These are phyloP conservation scores for Mesocentrotus franciscanus DNA, from an alignment of 53 echinoderm and acorn worm species.

Conservation along the genomic window DNA sequence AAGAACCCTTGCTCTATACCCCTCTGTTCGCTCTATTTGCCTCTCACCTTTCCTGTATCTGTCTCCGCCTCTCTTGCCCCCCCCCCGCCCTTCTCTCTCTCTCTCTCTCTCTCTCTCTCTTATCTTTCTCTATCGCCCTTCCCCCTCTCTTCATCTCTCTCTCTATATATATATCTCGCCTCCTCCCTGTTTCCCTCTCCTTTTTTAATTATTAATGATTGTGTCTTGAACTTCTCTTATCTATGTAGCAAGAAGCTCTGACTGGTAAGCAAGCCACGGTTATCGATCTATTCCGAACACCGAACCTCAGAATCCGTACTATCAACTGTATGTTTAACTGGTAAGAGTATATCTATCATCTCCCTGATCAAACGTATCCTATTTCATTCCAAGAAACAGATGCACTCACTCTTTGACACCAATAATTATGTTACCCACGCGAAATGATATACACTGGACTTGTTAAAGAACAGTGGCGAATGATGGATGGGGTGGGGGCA, in stretches of 20 bases:
- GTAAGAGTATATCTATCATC: conserved; percentile 66
- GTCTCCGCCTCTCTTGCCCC: not conserved
- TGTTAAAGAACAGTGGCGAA: too few species aligned
- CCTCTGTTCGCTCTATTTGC: not conserved
- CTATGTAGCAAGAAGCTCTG: conserved; percentile 17
- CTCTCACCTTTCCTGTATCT: not conserved
- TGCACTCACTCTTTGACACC: too few species aligned
- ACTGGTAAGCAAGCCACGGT: conserved; percentile 1
- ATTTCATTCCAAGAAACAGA: too few species aligned
- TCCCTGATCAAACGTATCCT: too few species aligned
- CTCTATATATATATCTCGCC: not conserved
- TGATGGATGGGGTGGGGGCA: too few species aligned
- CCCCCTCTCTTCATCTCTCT: not conserved
- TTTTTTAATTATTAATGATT: not conserved
- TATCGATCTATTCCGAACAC: conserved; percentile 85
- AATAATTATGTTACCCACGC: too few species aligned
- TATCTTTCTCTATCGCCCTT: not conserved
- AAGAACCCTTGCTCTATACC: not conserved
- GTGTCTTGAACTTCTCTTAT: not conserved
- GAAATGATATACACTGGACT: too few species aligned
- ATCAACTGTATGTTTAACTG: conserved; percentile 92
- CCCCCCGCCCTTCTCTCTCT: not conserved
- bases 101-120: not conserved
- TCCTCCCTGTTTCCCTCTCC: not conserved
- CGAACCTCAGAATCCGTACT: conserved; percentile 80